phyloP scores from a whole-genome alignment of 2,113 vertebrate genomes.

The Hippocampus guttulatus region DNA sequence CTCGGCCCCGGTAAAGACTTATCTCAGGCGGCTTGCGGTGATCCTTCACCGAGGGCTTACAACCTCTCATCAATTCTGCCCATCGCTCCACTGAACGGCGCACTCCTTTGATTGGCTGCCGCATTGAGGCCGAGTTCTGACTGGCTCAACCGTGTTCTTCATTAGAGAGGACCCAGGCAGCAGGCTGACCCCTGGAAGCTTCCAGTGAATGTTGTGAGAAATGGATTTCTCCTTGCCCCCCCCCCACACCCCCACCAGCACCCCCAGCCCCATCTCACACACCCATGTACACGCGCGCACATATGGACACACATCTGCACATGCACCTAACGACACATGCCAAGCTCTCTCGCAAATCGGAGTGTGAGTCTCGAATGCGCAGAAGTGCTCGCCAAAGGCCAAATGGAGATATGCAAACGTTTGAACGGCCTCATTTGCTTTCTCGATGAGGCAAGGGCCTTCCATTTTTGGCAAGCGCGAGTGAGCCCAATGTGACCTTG shows the following conservation, averaged over 20 bases:
- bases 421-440: constrained; percentile 38
- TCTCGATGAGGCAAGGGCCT: constrained; percentile 26
- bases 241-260: neutral
- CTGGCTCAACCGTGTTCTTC: constrained; percentile 56
- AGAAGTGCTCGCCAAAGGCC: constrained; percentile 34
- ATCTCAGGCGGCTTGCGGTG: constrained; percentile 60
- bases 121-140: constrained; percentile 33
- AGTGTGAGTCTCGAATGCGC: constrained; percentile 9
- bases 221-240: constrained; percentile 49
- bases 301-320: neutral
- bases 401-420: constrained; percentile 27
- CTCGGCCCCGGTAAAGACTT: constrained; percentile 32
- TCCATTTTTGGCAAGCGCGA: constrained; percentile 25
- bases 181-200: constrained; percentile 52
- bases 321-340: constrained; percentile 1
- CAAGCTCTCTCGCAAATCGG: constrained; percentile 10
- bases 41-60: constrained; percentile 62
- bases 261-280: no score
- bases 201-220: constrained; percentile 56
- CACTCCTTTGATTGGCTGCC: constrained; percentile 39
- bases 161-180: constrained; percentile 54
- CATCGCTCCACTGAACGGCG: constrained; percentile 36
- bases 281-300: constrained; percentile 5
- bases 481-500: constrained; percentile 24
- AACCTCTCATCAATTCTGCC: constrained; percentile 64